Evolutionary conservation across 2,113 vertebrate genomes (phyloP), one percentile per base, ranked within the genome.

Genomic region (Morone saxatilis): DNA sequence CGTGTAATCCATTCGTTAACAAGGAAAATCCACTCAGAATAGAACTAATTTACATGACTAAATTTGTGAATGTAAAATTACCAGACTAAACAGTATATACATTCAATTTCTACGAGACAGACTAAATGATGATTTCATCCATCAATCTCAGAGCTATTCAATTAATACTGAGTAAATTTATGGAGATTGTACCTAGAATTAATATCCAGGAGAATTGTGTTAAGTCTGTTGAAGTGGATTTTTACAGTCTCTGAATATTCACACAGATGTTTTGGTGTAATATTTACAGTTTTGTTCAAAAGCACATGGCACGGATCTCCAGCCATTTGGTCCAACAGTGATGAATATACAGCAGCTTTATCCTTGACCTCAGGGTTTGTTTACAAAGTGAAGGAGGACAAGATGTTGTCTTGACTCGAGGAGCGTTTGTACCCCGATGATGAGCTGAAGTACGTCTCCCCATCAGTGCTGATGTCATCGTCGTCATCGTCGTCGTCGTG

Each of bases 371-470:
- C 47, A 12, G 43, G 31, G 45, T 51, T 59, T 12, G 1, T 86
- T 93, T 76, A 95, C 76, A 93, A 41, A 57, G 91, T 59, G 54
- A 90, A 93, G 11, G 83, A 91, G 56, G 94, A 92, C 48, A 93
- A 47, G 62, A 93, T 78, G 80, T 92, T 86, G 25, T 95, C 93
- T 86, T 97, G 96, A 93, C 95, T 97, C 8, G 94, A 89, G 77
- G 96, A 93, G 56, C 95, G 95, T 78, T 95, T 95, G 90, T 96
- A 97, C 76, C 94, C 95, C 19, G 96, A 93, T 0, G 96, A 91
- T 0, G 94, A 96, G 89, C 97, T 98, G 67, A 96, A 98, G 84
- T 98, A 96, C 45, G 95, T 97, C 10, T 98, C 98, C 7, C 96
- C 97, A 0, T 99, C 97, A 0, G 96, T 98, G 94, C 98, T 98